Conservation (phyloP, 2,797 vertebrate species). For the Odontamblyopus lacepedii region DNA sequence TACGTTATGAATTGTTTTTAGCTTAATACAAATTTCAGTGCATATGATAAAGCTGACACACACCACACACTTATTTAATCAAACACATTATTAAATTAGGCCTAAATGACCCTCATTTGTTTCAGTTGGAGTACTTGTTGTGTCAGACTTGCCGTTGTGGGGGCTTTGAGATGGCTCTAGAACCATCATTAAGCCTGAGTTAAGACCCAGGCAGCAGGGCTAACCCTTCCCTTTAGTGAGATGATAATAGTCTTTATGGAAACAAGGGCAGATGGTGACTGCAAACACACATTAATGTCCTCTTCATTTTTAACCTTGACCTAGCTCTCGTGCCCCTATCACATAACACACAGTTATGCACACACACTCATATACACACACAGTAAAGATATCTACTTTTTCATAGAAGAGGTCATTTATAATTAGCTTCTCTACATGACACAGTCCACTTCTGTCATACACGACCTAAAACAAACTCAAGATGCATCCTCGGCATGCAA, state of each 20-base stretch:
- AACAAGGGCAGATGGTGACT: constrained; percentile 24
- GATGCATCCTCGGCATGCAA: constrained; percentile 34
- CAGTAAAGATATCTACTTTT: constrained; percentile 41
- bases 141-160: constrained; percentile 16
- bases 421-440: constrained; percentile 65
- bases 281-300: constrained; percentile 33
- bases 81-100: constrained; percentile 40
- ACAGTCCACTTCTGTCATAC: constrained; percentile 41
- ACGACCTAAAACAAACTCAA: constrained; percentile 45
- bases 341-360: constrained; percentile 5
- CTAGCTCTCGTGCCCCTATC: constrained; percentile 22
- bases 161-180: constrained; percentile 16
- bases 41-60: constrained; percentile 3
- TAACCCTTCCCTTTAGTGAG: constrained; percentile 19
- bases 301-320: constrained; percentile 64
- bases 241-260: constrained; percentile 43
- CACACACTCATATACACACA: background rate
- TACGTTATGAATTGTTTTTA: background rate
- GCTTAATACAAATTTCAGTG: background rate
- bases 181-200: constrained; percentile 25
- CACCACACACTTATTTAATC: constrained; percentile 29
- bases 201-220: constrained; percentile 16
- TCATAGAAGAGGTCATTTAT: constrained; percentile 60
- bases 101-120: constrained; percentile 26
- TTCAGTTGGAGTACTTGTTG: constrained; percentile 22